phyloP scores from a whole-genome alignment of 2,888 invertebrate genomes.

The Leptinotarsa haldemani region DNA sequence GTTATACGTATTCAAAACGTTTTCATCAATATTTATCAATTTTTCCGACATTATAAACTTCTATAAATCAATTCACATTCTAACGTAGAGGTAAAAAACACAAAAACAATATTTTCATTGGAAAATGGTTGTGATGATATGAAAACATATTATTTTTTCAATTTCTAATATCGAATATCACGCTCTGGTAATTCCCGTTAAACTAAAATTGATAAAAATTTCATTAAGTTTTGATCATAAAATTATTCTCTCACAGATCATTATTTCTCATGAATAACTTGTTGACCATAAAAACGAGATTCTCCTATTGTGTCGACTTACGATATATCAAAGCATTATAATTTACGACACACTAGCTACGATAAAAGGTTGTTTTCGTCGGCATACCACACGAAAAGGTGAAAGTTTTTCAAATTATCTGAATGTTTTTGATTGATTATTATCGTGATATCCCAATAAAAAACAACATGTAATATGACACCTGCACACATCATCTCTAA shows the following conservation, averaged over 20 bases:
- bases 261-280: not conserved
- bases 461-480: slow-evolving; percentile 16
- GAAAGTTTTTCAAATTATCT: slow-evolving; percentile 13
- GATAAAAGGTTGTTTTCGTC: not conserved
- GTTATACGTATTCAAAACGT: too few relatives aligned
- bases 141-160: too few relatives aligned
- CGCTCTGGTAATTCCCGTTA: too few relatives aligned
- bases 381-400: slow-evolving; percentile 19
- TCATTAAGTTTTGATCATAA: not conserved
- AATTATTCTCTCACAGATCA: not conserved
- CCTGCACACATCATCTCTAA: slow-evolving; percentile 2
- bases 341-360: slow-evolving; percentile 12
- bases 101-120: too few relatives aligned
- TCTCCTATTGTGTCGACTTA: not conserved
- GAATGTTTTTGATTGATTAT: slow-evolving; percentile 18
- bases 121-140: too few relatives aligned
- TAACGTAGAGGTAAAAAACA: too few relatives aligned
- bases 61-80: too few relatives aligned
- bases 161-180: too few relatives aligned
- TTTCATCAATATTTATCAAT: too few relatives aligned
- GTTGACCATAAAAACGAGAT: not conserved
- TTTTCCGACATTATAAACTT: too few relatives aligned
- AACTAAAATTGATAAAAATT: not conserved
- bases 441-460: slow-evolving; percentile 5
- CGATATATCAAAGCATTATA: not conserved